Percentiles rank a stretch among this genome's conserved stretches.
phyloP scores from a whole-genome alignment of 2,888 invertebrate genomes.

The Anticlea derivata region DNA sequence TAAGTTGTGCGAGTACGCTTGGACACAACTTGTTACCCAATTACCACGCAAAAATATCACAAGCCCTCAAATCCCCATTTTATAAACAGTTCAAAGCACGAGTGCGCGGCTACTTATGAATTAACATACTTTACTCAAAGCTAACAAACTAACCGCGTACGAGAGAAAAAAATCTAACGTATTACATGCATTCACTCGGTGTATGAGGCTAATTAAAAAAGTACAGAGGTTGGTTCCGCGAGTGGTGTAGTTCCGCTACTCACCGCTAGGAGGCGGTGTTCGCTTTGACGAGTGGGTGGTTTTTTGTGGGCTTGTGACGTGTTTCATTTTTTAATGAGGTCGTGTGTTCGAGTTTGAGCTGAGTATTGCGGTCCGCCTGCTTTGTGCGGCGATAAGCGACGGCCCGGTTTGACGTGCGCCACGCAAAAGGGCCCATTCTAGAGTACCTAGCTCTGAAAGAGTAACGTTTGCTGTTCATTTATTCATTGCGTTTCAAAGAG shows the following conservation, averaged over 20 bases:
- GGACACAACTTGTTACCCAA: slow-evolving; percentile 22
- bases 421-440: slow-evolving; percentile 53
- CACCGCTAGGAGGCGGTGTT: slow-evolving; percentile 75
- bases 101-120: slow-evolving; percentile 67
- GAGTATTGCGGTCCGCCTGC: slow-evolving; percentile 59
- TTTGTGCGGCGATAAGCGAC: slow-evolving; percentile 57
- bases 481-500: slow-evolving; percentile 61
- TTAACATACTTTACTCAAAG: slow-evolving; percentile 82
- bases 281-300: slow-evolving; percentile 67
- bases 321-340: slow-evolving; percentile 82
- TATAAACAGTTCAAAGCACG: slow-evolving; percentile 62
- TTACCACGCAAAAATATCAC: slow-evolving; percentile 59
- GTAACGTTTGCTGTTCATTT: slow-evolving; percentile 68
- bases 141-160: slow-evolving; percentile 76
- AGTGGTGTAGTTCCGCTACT: slow-evolving; percentile 81
- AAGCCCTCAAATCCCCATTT: slow-evolving; percentile 43
- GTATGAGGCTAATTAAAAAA: slow-evolving; percentile 82
- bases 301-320: slow-evolving; percentile 66
- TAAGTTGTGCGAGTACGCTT: background rate
- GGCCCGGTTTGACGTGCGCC: slow-evolving; percentile 44
- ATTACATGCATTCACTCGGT: slow-evolving; percentile 76
- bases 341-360: slow-evolving; percentile 69
- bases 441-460: slow-evolving; percentile 64
- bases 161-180: slow-evolving; percentile 73
- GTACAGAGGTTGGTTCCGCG: slow-evolving; percentile 76